Base-by-base conservation (phyloP, 2,113 vertebrate genomes). In the Oryzias woworae region DNA sequence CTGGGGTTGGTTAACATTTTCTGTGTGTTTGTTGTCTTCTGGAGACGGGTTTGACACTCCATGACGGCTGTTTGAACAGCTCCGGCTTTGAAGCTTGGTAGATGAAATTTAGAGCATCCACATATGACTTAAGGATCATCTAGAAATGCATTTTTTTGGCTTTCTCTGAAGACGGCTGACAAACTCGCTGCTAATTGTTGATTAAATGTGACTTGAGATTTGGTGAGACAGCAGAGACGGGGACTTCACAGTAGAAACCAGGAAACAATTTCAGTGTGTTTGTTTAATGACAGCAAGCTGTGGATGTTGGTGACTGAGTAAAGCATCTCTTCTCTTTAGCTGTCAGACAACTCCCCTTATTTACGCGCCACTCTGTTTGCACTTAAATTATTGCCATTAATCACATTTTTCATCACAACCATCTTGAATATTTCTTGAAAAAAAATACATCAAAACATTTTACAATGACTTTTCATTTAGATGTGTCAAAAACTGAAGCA, bases 81-180 rank as follows among this genome's bases (percentile, higher is more conserved):
- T 82, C 68, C 62, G 66, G 60, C 88, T 91, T 92, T 90, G 89
- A 91, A 81, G 83, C 78, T 69, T 45, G 31, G 49, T 80, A 79
- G 86, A 88, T 85, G 77, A 86, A 88, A 90, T 82, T 82, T 63
- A 59, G 55, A 75, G 74, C 70, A 83, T 89, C 85, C 86, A 88
- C 75, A 89, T 86, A 87, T 73, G 83, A 85, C 86, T 88, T n/a
- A 71, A 79, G 86, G 84, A 89, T 63, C 71, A 86, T 85, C 80
- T 73, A 72, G 72, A 85, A 80, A 85, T 83, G 69, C 66, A 80
- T 36, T 36, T 36, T 36, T 81, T 71, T 83, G 75, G 73, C 68
- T 57, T 73, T 58, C 60, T 83, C 68, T 78, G 77, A 76, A 77
- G 75, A 83, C 70, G 80, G 84, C 87, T 52, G 75, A 88, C 87